Base-by-base conservation (phyloP, 2,888 invertebrate species). In the Tinea semifulvella region DNA sequence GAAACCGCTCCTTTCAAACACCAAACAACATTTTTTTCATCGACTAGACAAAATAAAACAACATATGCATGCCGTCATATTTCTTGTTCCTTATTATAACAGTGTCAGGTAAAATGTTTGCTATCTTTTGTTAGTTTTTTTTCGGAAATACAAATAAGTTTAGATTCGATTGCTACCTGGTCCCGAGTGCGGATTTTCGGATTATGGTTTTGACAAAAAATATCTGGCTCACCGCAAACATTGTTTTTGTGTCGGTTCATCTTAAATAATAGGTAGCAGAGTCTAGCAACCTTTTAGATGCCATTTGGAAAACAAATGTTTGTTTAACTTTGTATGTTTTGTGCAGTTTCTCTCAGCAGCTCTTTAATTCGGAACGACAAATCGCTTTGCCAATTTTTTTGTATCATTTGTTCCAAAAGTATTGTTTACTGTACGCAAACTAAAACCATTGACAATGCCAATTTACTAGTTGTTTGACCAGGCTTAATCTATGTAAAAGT, bases 121-220 rank as follows among this genome's bases (percentile, higher is more conserved):
- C 61, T 57, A 49, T 61, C 74, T 72, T 68, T 79, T 79, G 75
- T 77, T 60, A 48, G 51, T 58, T 71, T 72, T 70, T 71, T 65
- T 68, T 68, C 57, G 63, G 76, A 77, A 73, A 79, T 73, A 76
- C 79, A 79, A 79, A 80, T 68, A 76, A 63, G 63, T 68, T 72
- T 69, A 60, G 62, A 62, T 68, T 62, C 66, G 67, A 71, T 66
- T 56, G 77, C 80, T 80, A 79, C 80, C 79, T 80, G 79, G 64
- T 53, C 57, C 65, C 58, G 66, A 76, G 71, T 69, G 70, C 68
- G 66, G 72, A 72, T 73, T 75, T 68, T 68, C 69, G 73, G 75
- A 65, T 68, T 65, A 45, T 63, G 61, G 61, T 71, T 71, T 71
- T 57, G 53, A 55, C 62, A 75, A 80, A 73, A 79, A 75, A 63